These are phyloP conservation scores for Drosophila atroscutellata DNA, from an alignment of 2,888 invertebrate genomes.

Conservation along the genomic window DNA sequence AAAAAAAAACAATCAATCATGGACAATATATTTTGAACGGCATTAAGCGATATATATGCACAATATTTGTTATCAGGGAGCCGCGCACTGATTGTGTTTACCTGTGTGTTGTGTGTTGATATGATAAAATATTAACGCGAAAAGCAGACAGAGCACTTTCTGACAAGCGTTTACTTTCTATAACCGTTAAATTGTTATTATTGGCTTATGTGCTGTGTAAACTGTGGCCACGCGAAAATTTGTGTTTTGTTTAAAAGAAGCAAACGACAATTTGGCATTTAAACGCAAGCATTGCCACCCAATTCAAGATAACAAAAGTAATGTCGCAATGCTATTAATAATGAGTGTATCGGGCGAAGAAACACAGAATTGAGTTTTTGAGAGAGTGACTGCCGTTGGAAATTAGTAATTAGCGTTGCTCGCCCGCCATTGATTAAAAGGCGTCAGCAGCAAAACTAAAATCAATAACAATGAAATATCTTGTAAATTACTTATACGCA, in stretches of 20 bases:
- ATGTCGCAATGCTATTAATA: conserved; percentile 61
- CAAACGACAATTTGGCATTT: conserved; percentile 14
- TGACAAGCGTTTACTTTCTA: conserved; percentile 53
- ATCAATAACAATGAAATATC: conserved; percentile 32
- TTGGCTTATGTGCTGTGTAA: conserved; percentile 63
- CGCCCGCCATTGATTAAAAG: conserved; percentile 58
- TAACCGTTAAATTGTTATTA: conserved; percentile 69
- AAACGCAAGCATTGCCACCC: conserved; percentile 38
- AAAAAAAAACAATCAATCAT: conserved; percentile 15
- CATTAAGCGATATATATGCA: conserved; percentile 43
- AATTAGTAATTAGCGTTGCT: conserved; percentile 64
- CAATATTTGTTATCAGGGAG: conserved; percentile 47
- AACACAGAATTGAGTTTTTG: conserved; percentile 47
- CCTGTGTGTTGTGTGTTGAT: conserved; percentile 34
- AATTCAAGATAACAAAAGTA: conserved; percentile 60
- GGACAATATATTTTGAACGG: conserved; percentile 18
- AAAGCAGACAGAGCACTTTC: conserved; percentile 6
- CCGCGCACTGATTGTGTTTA: conserved; percentile 49
- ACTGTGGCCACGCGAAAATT: conserved; percentile 25
- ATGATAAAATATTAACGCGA: conserved; percentile 48
- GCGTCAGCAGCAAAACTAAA: conserved; percentile 12
- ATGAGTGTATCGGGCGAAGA: conserved; percentile 41
- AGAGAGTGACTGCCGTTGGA: conserved; percentile 33
- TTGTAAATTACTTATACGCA: conserved; percentile 4
- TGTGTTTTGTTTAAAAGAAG: conserved; percentile 18